Evolutionary conservation across 1,140 invertebrate genomes (phyloP).

Genomic region (Cotesia vestalis): DNA sequence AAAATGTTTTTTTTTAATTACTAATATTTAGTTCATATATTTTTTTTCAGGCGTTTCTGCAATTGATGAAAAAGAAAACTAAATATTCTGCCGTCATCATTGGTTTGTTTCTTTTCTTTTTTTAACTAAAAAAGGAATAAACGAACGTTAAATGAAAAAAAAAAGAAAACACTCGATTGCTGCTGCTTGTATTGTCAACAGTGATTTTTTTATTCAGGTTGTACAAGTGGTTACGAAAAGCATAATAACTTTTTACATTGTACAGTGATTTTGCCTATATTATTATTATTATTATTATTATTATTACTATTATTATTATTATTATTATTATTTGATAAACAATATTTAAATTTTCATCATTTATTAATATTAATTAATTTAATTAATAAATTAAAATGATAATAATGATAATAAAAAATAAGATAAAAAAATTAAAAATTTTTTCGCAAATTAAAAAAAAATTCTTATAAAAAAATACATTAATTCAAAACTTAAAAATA

Average conservation of each 20-base stretch:
- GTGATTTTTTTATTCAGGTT: not conserved
- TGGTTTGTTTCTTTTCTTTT: no score
- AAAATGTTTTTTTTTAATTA: no score
- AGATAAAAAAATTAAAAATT: constrained; percentile 3
- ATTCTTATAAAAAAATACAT: constrained; percentile 56
- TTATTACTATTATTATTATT: constrained; percentile 29
- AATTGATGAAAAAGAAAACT: constrained; percentile 46
- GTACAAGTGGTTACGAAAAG: constrained; percentile 44
- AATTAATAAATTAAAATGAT: constrained; percentile 1
- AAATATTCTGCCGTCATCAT: no score
- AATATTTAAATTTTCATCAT: no score
- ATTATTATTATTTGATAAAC: no score
- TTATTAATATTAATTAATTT: no score
- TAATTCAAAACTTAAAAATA: constrained; percentile 57
- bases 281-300: constrained; percentile 54
- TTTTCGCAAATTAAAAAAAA: constrained; percentile 44
- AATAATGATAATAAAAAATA: no score
- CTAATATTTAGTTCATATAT: not conserved
- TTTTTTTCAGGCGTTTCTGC: constrained; percentile 54
- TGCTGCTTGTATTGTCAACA: no score
- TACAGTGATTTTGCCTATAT: constrained; percentile 65
- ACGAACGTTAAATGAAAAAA: constrained; percentile 14
- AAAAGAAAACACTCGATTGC: constrained; percentile 6
- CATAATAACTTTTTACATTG: constrained; percentile 63
- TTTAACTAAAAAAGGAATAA: constrained; percentile 36